Evolutionary conservation across 1,140 invertebrate species (phyloP).

Genomic region (Calosoma granatense): DNA sequence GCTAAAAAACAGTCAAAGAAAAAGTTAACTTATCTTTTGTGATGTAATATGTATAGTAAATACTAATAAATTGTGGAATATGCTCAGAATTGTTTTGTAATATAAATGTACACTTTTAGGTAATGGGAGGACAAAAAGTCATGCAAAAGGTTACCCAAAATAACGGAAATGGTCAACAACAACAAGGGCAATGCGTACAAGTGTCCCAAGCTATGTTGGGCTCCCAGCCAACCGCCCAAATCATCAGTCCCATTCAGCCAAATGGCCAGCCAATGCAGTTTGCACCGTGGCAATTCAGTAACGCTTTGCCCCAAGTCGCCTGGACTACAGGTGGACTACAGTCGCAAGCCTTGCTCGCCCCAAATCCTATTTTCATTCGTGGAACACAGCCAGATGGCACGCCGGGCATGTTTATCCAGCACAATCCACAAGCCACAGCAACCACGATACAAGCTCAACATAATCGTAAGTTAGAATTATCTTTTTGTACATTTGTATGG

Average conservation of each 20-base stretch:
- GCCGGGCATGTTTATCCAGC: constrained; percentile 72
- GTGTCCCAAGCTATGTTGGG: constrained; percentile 51
- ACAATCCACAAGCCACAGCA: constrained; percentile 58
- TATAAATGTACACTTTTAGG: constrained; percentile 13
- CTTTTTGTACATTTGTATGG: constrained; percentile 15
- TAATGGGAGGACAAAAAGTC: constrained; percentile 44
- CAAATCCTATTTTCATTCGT: constrained; percentile 76
- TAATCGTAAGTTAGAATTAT: constrained; percentile 44
- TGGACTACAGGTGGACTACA: constrained; percentile 60
- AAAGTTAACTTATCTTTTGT: too few species aligned
- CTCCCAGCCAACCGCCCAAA: constrained; percentile 47
- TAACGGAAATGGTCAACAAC: constrained; percentile 35
- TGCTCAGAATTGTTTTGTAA: constrained; percentile 7
- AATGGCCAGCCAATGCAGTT: constrained; percentile 51
- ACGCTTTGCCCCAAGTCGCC: constrained; percentile 53
- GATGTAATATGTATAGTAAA: too few species aligned
- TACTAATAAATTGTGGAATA: too few species aligned
- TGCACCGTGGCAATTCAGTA: constrained; percentile 44
- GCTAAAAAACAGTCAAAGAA: background rate
- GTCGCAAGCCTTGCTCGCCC: constrained; percentile 51
- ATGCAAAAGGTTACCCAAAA: constrained; percentile 41
- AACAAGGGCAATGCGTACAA: constrained; percentile 51
- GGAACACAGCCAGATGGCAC: constrained; percentile 64
- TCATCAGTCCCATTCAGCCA: constrained; percentile 47
- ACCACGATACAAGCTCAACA: constrained; percentile 40